Base-by-base conservation (phyloP, 1,140 invertebrate species). In the Geopemphigus sp. region DNA sequence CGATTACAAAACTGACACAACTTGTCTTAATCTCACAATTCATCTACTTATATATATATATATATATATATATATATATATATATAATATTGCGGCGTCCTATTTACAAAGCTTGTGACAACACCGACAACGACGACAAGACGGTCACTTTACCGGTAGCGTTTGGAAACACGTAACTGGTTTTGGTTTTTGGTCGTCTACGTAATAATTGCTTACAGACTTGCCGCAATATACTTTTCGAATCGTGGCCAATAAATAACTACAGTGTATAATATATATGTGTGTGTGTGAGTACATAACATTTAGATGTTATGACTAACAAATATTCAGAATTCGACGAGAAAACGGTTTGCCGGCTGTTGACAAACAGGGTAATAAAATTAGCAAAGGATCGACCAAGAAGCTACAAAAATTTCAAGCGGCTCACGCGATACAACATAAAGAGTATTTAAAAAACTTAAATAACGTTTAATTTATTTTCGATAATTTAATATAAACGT, bases 301-400 rank as follows among this genome's bases (percentile, higher is more conserved):
- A n/a, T n/a, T n/a, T n/a, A n/a, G n/a, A n/a, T n/a, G n/a, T n/a
- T n/a, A n/a, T n/a, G n/a, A 92, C 87, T 8, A 92, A 95, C 82
- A 98, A 98, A 87, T 99, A 97, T 89, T 97, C 95, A 0, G 87
- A 92, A 84, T 99, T 97, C 87, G 95, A 98, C 88, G 93, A 95
- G 26, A 93, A 93, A 47, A 96, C 93, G 97, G 98, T 22, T 85
- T 99, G 32, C 98, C 98, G 10, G 98, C 96, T 10, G 95, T 96
- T 84, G 95, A 98, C 86, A 86, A 86, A 5, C 89, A 93, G 53
- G 98, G 97, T 14, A 94, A 97, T 84, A 95, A 98, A 85, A 85
- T 99, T 1, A 94, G 93, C 82, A 98, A 99, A 87, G 93, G 93
- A 12, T 90, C 93, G 81, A 76, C 93, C 15, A 99, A 99, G 85